Conservation (phyloP, 2,797 vertebrate genomes). For the Muraenolepis orangiensis region DNA sequence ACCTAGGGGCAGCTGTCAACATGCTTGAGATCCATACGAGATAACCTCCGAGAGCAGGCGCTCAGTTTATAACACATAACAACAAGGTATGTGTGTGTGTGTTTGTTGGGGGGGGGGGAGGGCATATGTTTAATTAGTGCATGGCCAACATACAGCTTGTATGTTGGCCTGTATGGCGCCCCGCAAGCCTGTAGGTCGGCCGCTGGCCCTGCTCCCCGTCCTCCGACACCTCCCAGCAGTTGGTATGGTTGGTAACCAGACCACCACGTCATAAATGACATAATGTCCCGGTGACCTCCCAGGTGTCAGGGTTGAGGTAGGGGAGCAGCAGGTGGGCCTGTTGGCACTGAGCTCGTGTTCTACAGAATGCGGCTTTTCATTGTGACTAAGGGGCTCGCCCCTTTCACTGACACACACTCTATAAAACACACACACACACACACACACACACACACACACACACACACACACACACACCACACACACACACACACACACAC, state of each 20-base stretch:
- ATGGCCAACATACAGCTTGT: neutral
- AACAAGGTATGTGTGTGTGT: neutral
- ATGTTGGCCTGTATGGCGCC: too few relatives aligned
- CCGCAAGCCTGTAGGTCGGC: slow-evolving; percentile 1
- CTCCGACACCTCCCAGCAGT: slow-evolving; percentile 46
- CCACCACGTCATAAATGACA: slow-evolving; percentile 47
- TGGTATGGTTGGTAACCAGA: slow-evolving; percentile 38
- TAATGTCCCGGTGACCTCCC: slow-evolving; percentile 55
- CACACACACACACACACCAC: neutral
- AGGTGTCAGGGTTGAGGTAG: slow-evolving; percentile 51
- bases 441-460: neutral
- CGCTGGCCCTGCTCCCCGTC: slow-evolving; percentile 48
- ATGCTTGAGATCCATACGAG: slow-evolving; percentile 14
- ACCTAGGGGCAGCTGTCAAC: slow-evolving; percentile 21
- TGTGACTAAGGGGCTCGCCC: slow-evolving; percentile 30
- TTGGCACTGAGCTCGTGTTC: slow-evolving; percentile 34
- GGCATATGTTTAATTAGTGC: neutral
- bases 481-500: neutral
- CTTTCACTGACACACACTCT: slow-evolving; percentile 9
- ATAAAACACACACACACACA: slow-evolving; percentile 20
- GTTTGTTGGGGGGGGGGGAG: neutral
- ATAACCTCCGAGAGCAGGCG: neutral
- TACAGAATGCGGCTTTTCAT: slow-evolving; percentile 52
- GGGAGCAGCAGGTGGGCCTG: slow-evolving; percentile 45
- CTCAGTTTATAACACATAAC: neutral